Base-by-base conservation (phyloP, 2,113 vertebrate species). In the Pleuronectes platessa region DNA sequence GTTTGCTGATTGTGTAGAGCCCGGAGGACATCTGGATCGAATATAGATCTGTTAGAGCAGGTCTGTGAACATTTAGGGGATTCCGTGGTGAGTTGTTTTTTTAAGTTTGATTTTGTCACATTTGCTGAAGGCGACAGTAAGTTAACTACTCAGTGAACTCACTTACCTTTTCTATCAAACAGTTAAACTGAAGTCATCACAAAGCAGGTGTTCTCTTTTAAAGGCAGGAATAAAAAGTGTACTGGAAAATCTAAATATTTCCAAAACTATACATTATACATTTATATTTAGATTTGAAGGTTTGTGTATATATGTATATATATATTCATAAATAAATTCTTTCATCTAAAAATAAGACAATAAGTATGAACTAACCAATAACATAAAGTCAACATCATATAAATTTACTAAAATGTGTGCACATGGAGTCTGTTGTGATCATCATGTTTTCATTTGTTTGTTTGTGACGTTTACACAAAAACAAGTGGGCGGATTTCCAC, bases 1-100 rank as follows among this genome's bases (percentile, higher is more conserved):
- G 31, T 51, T 17, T 18, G 42, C 20, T 13, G 31, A 69, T n/a
- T 55, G 14, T 59, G 53, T 26, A 31, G 70, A 49, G 42, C 17
- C 26, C 31, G 47, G 40, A 68, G 18, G 77, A 71, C 71, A 81
- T 73, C 60, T 72, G 66, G 74, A 64, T 72, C 56, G 53, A 56
- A 71, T 59, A 54, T 59, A 54, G 45, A 51, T 73, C 53, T 26
- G 23, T 65, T 0, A 18, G 3, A n/a, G 62, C 31, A 54, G 51
- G 14, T 5, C 23, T 60, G 64, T 49, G 53, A 49, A n/a, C 10
- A 20, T 17, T 21, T 10, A 49, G 4, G 49, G 15, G 18, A 21
- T 23, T 42, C 40, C 13, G 58, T n/a, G 5, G 7, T 49, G 35
- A 8, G 26, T 4, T 17, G 31, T 31, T 53, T 53, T 5, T 54